Percentiles rank a stretch among this genome's conserved stretches.
Conservation (phyloP, 2,113 vertebrate genomes). For the Dipodomys merriami region DNA sequence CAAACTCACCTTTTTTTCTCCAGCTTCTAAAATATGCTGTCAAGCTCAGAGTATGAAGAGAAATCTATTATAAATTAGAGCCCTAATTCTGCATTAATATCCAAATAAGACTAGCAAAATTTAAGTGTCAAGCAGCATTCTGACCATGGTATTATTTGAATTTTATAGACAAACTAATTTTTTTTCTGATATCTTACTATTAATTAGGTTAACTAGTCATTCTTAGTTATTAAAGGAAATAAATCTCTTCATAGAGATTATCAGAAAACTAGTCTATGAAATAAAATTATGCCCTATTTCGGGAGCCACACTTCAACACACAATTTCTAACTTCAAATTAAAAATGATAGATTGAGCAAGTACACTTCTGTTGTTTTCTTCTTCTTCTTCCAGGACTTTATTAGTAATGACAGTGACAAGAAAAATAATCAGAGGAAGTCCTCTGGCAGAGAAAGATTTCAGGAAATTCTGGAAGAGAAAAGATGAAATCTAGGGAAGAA, state of each 20-base stretch:
- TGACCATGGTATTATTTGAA: not conserved
- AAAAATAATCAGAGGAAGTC: not conserved
- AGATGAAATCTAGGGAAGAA: not conserved
- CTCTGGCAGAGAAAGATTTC: not conserved
- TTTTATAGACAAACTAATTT: not conserved
- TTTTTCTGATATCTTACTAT: not conserved
- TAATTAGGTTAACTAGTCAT: constrained; percentile 46
- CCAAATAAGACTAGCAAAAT: constrained; percentile 59
- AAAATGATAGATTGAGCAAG: constrained; percentile 35
- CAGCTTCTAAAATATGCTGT: not conserved
- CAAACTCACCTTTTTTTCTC: constrained; percentile 42
- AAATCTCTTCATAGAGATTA: constrained; percentile 48
- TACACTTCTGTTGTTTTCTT: not conserved
- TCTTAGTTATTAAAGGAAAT: constrained; percentile 35
- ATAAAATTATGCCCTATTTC: constrained; percentile 39
- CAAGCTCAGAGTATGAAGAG: not conserved
- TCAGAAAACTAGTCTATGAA: constrained; percentile 50
- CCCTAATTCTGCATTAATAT: constrained; percentile 52
- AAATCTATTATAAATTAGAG: not conserved
- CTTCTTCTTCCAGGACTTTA: not conserved
- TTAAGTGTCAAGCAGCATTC: constrained; percentile 17
- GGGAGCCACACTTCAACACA: not conserved
- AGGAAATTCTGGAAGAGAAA: not conserved
- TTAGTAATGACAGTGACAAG: not conserved
- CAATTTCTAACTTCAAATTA: constrained; percentile 47